Conservation (phyloP, 2,888 invertebrate genomes). For the Chrysina gloriosa region DNA sequence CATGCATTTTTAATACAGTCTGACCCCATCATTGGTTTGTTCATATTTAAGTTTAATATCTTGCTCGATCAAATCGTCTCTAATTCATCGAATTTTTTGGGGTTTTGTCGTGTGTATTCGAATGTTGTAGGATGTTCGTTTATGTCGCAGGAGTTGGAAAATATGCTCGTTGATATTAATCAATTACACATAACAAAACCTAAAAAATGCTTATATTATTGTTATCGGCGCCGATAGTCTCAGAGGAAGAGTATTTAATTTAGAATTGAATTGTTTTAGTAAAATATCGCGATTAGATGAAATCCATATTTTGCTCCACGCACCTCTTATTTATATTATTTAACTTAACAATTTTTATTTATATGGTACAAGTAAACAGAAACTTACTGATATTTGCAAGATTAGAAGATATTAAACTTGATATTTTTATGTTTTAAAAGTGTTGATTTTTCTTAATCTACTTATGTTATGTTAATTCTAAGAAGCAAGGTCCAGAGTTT, state of each 20-base stretch:
- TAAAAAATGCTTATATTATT: too few species aligned
- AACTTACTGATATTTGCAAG: neutral
- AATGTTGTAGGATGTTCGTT: neutral
- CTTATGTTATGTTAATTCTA: neutral
- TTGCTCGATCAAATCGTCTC: neutral
- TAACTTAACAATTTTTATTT: slow-evolving; percentile 12
- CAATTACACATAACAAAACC: too few species aligned
- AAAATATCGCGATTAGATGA: too few species aligned
- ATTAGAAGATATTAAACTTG: slow-evolving; percentile 21
- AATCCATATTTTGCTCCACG: too few species aligned
- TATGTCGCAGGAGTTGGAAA: too few species aligned
- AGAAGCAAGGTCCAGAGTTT: slow-evolving; percentile 25
- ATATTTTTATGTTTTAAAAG: slow-evolving; percentile 13
- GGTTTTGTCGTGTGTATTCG: neutral
- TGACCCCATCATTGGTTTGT: slow-evolving; percentile 11
- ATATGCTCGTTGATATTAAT: too few species aligned
- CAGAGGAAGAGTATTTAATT: neutral
- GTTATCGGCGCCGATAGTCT: too few species aligned
- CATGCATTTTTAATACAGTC: slow-evolving; percentile 38
- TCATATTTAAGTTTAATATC: slow-evolving; percentile 27
- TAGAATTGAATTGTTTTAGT: neutral
- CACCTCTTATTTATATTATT: neutral
- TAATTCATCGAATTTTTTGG: neutral
- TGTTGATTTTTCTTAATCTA: neutral
- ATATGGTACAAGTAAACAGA: neutral